Evolutionary conservation across 2,113 vertebrate species (phyloP).

Genomic region (Falco punctatus): DNA sequence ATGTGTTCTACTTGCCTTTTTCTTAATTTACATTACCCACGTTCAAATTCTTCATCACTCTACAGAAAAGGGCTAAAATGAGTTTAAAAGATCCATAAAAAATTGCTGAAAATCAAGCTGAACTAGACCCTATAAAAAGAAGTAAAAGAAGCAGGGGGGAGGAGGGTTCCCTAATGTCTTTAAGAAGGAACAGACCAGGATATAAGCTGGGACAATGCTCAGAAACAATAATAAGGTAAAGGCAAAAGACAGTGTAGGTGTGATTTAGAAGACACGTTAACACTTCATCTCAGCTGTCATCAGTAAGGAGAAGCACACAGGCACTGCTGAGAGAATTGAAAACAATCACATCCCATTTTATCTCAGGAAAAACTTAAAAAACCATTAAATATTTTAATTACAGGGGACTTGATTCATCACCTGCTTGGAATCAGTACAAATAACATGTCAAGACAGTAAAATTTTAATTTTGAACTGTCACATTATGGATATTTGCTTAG

Average conservation of each 20-base stretch:
- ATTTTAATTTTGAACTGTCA: conserved; percentile 34
- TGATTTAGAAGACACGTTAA: neutral
- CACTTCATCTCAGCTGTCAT: neutral
- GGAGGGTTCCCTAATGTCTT: neutral
- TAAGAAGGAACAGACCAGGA: neutral
- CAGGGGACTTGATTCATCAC: neutral
- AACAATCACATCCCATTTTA: neutral
- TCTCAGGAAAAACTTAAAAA: neutral
- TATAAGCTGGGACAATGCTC: neutral
- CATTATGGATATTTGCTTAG: conserved; percentile 32
- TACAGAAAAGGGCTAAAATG: neutral
- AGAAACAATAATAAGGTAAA: neutral
- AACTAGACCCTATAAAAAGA: neutral
- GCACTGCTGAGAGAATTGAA: neutral
- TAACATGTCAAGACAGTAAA: neutral
- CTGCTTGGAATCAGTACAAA: neutral
- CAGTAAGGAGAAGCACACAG: neutral
- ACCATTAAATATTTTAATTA: conserved; percentile 43
- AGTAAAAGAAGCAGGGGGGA: neutral
- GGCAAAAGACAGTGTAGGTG: neutral
- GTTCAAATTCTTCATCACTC: neutral
- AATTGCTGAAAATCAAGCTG: neutral
- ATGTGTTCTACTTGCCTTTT: neutral
- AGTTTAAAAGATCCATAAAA: neutral
- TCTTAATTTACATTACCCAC: neutral